A percentile compares a stretch with the other conserved stretches of the same genome.
These are phyloP conservation scores for Montipora efflorescens DNA, from an alignment of 64 coral and sea anemone genomes.

Conservation along the genomic window DNA sequence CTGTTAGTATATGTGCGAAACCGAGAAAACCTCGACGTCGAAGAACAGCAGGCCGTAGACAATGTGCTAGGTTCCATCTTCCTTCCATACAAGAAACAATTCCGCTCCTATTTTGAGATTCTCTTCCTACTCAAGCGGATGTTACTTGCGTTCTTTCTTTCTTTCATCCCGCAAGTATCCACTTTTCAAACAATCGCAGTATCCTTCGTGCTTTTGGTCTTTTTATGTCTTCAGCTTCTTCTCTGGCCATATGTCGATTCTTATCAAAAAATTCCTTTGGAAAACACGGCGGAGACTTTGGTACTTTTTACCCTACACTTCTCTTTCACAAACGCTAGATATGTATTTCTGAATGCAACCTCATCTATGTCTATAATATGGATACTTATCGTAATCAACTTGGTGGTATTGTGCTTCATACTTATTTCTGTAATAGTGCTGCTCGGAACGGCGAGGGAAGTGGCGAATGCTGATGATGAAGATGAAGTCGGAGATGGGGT, in stretches of 20 bases:
- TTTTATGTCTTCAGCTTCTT: conserved; percentile 43
- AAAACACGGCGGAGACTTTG: conserved; percentile 35
- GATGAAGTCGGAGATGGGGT: too few relatives aligned
- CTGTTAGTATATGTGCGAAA: conserved; percentile 10
- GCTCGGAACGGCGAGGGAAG: conserved; percentile 1
- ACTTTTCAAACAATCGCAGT: conserved; percentile 51
- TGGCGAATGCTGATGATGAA: too few relatives aligned
- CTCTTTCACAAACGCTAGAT: conserved; percentile 41
- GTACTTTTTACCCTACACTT: conserved; percentile 44
- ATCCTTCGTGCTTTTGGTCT: conserved; percentile 31
- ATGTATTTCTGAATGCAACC: not conserved
- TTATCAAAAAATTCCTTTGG: not conserved
- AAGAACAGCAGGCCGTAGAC: conserved; percentile 51
- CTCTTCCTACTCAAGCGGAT: conserved; percentile 48
- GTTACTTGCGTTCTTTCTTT: conserved; percentile 50
- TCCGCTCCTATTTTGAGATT: conserved; percentile 60
- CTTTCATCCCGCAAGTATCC: conserved; percentile 30
- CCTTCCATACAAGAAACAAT: conserved; percentile 66
- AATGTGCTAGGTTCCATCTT: conserved; percentile 67
- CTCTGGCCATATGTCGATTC: conserved; percentile 22
- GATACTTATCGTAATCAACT: conserved; percentile 1
- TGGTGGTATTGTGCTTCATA: not conserved
- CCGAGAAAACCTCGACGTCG: not conserved
- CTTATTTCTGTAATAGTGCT: conserved; percentile 42
- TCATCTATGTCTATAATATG: conserved; percentile 17